Percentiles rank a stretch among this genome's conserved stretches.
phyloP scores from a whole-genome alignment of 1,140 invertebrate species.

The Araneus ventricosus region DNA sequence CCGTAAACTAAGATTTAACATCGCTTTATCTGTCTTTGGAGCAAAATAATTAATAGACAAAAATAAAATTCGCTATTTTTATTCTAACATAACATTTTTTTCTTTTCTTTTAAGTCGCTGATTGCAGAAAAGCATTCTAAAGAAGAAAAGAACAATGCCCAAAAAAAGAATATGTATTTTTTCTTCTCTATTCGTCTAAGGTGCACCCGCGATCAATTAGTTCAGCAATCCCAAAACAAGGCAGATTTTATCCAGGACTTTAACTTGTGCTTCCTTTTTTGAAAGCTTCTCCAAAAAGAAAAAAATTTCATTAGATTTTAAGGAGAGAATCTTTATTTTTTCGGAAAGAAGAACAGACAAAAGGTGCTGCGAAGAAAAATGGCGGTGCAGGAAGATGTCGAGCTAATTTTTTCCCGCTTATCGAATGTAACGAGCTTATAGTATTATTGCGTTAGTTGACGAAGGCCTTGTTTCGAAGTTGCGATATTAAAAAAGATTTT shows the following conservation, averaged over 20 bases:
- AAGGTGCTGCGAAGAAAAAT: too few relatives aligned
- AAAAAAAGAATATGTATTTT: too few relatives aligned
- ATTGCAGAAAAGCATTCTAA: too few relatives aligned
- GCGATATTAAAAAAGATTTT: not conserved
- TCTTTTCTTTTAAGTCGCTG: too few relatives aligned
- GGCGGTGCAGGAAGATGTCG: not conserved
- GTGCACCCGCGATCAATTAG: not conserved
- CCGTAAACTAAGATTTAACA: too few relatives aligned
- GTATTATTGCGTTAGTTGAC: not conserved
- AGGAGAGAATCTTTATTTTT: not conserved
- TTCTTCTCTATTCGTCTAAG: not conserved
- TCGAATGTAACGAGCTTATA: not conserved
- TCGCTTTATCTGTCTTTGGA: too few relatives aligned
- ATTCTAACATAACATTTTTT: too few relatives aligned
- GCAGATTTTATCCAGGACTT: not conserved
- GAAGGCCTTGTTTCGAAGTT: too few relatives aligned
- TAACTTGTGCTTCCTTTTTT: slow-evolving; percentile 16
- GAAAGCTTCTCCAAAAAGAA: not conserved
- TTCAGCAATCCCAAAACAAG: slow-evolving; percentile 7
- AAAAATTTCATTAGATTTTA: slow-evolving; percentile 17
- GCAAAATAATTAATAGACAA: too few relatives aligned
- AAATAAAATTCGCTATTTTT: too few relatives aligned
- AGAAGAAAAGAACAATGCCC: too few relatives aligned
- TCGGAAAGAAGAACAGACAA: too few relatives aligned
- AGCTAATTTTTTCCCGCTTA: not conserved